Evolutionary conservation across 2,797 vertebrate species (phyloP), one percentile per base, ranked within the genome.

Genomic region (Octomys mimax): DNA sequence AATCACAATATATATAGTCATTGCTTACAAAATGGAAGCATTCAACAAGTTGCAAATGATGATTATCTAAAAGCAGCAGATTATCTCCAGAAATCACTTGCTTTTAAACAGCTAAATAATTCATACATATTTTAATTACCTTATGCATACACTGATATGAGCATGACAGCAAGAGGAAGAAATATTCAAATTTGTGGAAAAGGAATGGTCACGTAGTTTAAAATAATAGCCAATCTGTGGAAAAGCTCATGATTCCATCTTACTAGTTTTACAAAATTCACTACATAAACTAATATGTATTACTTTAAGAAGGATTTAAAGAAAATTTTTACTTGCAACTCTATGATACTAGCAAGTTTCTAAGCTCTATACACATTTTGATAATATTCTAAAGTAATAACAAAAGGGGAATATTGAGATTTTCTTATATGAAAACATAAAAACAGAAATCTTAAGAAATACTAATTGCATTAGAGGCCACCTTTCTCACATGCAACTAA

Each of bases 381-480:
- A 4, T 77, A 95, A 94, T 82, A 71, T 64, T 95, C 64, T 79
- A 95, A 93, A 82, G 33, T 57, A 68, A 68, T 83, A 86, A 77
- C 10, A 90, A 95, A 88, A 79, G 70, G 46, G 42, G 13, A 61
- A 57, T 81, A 88, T 85, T 89, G n/a, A 82, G 26, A 11, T 87
- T 75, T 83, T 83, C 59, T 93, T 73, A 39, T 86, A 22, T 70
- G 49, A 90, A 92, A 61, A 90, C 75, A 95, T 66, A 73, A 91
- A 87, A 54, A n/a, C 8, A 21, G n/a, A 14, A 91, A 85, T 68
- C 26, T 73, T 68, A 57, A 68, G 75, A 64, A 80, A 82, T 46
- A 61, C 14, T 77, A 64, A 68, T 66, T 88, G 31, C 28, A 61
- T 5, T 33, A 79, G 78, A 95, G n/a, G 6, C 33, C 86, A 33